phyloP scores from a whole-genome alignment of 2,888 invertebrate genomes.

The Hyppa rectilinea region DNA sequence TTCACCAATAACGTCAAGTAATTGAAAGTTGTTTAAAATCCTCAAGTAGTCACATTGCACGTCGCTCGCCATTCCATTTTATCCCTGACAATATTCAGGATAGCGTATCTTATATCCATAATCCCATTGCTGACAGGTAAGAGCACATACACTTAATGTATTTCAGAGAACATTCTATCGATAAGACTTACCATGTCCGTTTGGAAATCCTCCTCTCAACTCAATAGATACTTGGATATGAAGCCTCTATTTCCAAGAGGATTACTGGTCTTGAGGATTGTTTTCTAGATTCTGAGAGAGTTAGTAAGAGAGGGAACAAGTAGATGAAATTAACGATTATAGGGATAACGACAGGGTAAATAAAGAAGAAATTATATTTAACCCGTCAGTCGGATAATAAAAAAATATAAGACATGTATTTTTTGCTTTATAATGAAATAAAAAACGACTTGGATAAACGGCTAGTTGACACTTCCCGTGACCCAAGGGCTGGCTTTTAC shows the following conservation, averaged over 20 bases:
- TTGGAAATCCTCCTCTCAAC: neutral
- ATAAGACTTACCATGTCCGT: constrained; percentile 25
- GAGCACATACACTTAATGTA: constrained; percentile 27
- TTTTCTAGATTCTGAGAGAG: neutral
- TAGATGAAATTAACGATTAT: neutral
- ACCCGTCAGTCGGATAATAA: no score
- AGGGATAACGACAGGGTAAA: no score
- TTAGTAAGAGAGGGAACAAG: neutral
- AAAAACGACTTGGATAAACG: no score
- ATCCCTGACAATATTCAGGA: constrained; percentile 29
- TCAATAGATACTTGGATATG: neutral
- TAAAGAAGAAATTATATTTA: no score
- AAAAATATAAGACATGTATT: no score
- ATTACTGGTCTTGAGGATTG: neutral
- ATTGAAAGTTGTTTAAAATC: neutral
- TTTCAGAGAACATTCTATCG: constrained; percentile 31
- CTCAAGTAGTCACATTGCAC: constrained; percentile 9
- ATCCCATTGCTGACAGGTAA: constrained; percentile 49
- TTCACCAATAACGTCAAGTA: no score
- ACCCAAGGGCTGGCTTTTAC: no score
- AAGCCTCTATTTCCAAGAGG: neutral
- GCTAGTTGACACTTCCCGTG: no score
- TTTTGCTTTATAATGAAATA: no score
- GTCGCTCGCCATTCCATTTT: neutral
- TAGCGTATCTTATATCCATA: constrained; percentile 15